Evolutionary conservation across 2,797 vertebrate genomes (phyloP), one percentile per base, ranked within the genome.

Genomic region (Phylloscopus collybita): DNA sequence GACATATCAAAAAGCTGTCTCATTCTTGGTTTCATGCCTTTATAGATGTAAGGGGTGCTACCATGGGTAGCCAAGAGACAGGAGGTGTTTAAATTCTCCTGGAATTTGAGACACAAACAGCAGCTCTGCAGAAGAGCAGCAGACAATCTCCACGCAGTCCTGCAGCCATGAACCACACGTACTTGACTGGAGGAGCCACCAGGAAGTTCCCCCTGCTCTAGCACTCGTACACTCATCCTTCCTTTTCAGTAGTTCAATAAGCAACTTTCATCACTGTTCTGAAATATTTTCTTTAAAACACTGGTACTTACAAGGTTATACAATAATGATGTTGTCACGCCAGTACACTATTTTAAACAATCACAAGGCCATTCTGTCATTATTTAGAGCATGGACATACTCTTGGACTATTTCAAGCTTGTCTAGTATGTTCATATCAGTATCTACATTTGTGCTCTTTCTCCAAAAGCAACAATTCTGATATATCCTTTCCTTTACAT

Each of bases 161-260:
- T 2, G 1, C 36, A 38, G 64, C 57, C 45, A 69, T 4, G 7
- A 93, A 15, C 13, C 29, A 32, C 9, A 12, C 0, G 8, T 2
- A 36, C 29, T 6, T 18, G 36, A 40, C 66, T 44, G 59, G 60
- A 85, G 50, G 40, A 76, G 32, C 19, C 67, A 62, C 12, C 72
- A 50, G 26, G 13, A 23, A 65, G 32, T 2, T 36, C 10, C 34
- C 14, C 34, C 56, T 66, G 30, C 47, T 49, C 40, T 75, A 57
- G 47, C 40, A 47, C 26, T 40, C 18, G 27, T 11, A 42, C 1
- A 5, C 34, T 38, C 38, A 53, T 49, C 16, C 10, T n/a, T 66
- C 30, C 36, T 59, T 66, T 54, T 26, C 40, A 64, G 56, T 36
- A 70, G 38, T 30, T 86, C 59, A 82, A 12, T 34, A 92, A 65